A percentile compares a stretch with the other conserved stretches of the same genome.
Conservation (phyloP, 2,888 invertebrate genomes). For the Odontomyia ornata region DNA sequence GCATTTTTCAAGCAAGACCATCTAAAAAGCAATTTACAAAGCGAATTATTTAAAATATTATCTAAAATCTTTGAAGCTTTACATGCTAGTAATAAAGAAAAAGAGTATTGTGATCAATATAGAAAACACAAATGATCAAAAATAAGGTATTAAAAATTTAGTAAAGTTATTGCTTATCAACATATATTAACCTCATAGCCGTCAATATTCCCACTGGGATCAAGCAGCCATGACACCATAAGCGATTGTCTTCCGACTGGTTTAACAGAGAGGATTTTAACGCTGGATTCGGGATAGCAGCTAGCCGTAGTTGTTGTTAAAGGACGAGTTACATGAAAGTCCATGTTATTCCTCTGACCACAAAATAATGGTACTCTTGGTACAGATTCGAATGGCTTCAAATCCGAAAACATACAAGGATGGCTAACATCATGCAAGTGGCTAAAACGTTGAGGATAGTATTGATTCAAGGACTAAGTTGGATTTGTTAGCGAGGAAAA, state of each 20-base stretch:
- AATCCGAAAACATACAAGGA: background rate
- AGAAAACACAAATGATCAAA: too few species aligned
- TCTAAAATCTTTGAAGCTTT: too few species aligned
- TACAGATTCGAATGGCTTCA: slow-evolving; percentile 7
- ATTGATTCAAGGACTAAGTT: slow-evolving; percentile 23
- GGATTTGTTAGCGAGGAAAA: background rate
- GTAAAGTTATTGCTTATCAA: background rate
- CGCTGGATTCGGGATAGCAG: slow-evolving; percentile 48
- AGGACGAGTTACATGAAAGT: background rate
- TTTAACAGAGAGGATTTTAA: slow-evolving; percentile 56
- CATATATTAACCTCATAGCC: slow-evolving; percentile 59
- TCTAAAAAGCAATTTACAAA: too few species aligned
- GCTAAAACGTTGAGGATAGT: background rate
- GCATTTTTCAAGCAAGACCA: too few species aligned
- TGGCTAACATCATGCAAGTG: slow-evolving; percentile 2
- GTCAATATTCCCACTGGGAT: slow-evolving; percentile 56
- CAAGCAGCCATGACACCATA: slow-evolving; percentile 58
- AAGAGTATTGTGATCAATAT: too few species aligned
- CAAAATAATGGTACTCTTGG: background rate
- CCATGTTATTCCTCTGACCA: slow-evolving; percentile 49
- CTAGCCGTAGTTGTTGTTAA: background rate
- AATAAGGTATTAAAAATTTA: background rate
- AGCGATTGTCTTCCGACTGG: slow-evolving; percentile 57
- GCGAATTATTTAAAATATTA: too few species aligned
- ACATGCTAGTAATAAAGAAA: too few species aligned